phyloP scores from a whole-genome alignment of 2,888 invertebrate genomes.

The Arctia plantaginis region DNA sequence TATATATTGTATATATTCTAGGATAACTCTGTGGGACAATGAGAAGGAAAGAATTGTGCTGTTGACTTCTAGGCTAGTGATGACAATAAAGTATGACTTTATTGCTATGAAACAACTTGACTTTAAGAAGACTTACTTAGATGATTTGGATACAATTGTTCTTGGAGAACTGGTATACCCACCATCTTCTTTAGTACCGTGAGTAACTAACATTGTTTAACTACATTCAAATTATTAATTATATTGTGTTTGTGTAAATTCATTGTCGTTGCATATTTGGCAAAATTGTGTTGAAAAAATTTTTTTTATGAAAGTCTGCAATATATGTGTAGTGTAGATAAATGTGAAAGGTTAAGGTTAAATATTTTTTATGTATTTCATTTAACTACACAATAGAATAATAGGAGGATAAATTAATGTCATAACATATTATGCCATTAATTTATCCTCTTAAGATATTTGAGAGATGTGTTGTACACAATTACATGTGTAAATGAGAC shows the following conservation, averaged over 20 bases:
- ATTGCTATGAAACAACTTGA: slow-evolving; percentile 92
- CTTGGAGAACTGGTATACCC: slow-evolving; percentile 94
- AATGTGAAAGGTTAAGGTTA: background rate
- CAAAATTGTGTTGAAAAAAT: too few species aligned
- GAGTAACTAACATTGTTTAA: slow-evolving; percentile 76
- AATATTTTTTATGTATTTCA: background rate
- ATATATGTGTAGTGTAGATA: background rate
- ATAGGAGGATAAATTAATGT: too few species aligned
- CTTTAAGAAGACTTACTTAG: slow-evolving; percentile 89
- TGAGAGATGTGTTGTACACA: too few species aligned
- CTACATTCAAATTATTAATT: background rate
- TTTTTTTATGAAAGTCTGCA: too few species aligned
- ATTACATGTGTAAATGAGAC: too few species aligned
- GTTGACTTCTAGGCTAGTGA: slow-evolving; percentile 90
- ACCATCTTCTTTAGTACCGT: slow-evolving; percentile 93
- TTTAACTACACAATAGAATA: background rate
- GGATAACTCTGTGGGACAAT: slow-evolving; percentile 95
- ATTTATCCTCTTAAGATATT: too few species aligned
- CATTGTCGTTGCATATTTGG: too few species aligned
- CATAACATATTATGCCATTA: background rate
- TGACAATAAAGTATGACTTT: slow-evolving; percentile 94
- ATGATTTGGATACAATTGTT: slow-evolving; percentile 90
- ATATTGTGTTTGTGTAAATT: background rate
- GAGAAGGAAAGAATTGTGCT: slow-evolving; percentile 93
- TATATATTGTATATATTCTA: slow-evolving; percentile 78